These are phyloP conservation scores for Ptiloglossa arizonensis DNA, from an alignment of 1,140 invertebrate genomes.

Conservation along the genomic window DNA sequence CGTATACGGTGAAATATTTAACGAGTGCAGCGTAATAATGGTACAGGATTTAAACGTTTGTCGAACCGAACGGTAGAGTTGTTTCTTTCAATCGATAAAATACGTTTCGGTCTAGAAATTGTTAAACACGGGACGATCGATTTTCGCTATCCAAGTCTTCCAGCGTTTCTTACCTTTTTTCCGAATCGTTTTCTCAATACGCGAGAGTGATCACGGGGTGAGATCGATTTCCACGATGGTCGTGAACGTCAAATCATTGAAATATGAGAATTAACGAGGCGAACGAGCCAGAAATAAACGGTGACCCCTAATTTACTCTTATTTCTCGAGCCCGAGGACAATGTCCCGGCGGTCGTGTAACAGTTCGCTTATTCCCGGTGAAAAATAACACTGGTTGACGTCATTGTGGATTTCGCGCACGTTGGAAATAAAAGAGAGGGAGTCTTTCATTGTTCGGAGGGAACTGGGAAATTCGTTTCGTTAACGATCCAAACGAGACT, in stretches of 20 bases:
- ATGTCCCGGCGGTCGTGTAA: background rate
- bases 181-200: too few relatives aligned
- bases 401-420: background rate
- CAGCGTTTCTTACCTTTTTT: too few relatives aligned
- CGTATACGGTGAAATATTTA: too few relatives aligned
- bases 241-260: background rate
- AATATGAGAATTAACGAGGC: constrained; percentile 12
- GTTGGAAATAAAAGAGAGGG: background rate
- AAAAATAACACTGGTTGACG: constrained; percentile 5
- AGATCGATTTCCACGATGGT: background rate
- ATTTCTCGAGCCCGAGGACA: background rate
- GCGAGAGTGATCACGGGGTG: background rate
- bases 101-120: too few relatives aligned
- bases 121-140: too few relatives aligned
- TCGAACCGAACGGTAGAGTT: too few relatives aligned
- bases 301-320: background rate
- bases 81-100: too few relatives aligned
- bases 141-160: too few relatives aligned
- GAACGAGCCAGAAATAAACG: constrained; percentile 3
- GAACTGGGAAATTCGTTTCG: background rate
- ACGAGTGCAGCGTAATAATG: too few relatives aligned
- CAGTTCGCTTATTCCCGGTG: background rate
- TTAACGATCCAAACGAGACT: background rate
- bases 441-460: background rate
- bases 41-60: too few relatives aligned